Evolutionary conservation across 2,113 vertebrate genomes (phyloP).

Genomic region (Tinamus guttatus): DNA sequence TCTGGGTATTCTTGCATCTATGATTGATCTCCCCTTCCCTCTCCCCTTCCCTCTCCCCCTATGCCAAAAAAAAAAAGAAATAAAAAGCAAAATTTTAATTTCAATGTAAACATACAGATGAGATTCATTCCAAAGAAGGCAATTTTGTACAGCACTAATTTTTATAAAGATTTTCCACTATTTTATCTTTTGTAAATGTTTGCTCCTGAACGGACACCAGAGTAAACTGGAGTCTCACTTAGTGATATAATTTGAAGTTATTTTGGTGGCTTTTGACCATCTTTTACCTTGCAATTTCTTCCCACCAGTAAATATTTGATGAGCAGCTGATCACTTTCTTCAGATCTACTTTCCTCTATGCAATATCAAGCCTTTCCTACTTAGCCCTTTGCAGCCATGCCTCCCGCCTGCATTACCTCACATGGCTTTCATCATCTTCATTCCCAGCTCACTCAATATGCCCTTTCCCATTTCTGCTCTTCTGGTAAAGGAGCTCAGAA

Average conservation of each 20-base stretch:
- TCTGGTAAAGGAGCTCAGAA: neutral
- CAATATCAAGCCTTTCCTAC: neutral
- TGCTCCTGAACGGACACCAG: slow-evolving; percentile 48
- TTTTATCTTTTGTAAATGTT: slow-evolving; percentile 60
- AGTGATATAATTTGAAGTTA: slow-evolving; percentile 19
- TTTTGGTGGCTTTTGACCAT: slow-evolving; percentile 33
- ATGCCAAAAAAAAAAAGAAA: neutral
- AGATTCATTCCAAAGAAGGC: slow-evolving; percentile 57
- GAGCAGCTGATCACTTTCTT: neutral
- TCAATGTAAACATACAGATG: slow-evolving; percentile 73
- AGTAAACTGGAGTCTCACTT: slow-evolving; percentile 32
- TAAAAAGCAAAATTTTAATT: slow-evolving; percentile 64
- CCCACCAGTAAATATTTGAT: slow-evolving; percentile 32
- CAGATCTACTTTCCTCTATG: neutral
- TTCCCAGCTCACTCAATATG: neutral
- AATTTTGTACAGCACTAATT: slow-evolving; percentile 60
- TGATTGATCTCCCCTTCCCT: slow-evolving; percentile 17
- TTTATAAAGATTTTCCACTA: slow-evolving; percentile 57
- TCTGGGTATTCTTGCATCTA: slow-evolving; percentile 59
- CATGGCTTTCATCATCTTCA: neutral
- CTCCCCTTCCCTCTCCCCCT: neutral
- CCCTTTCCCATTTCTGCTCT: neutral
- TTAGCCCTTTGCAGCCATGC: neutral
- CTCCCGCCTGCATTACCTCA: neutral
- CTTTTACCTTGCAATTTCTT: slow-evolving; percentile 25